These are phyloP conservation scores for Tetrax tetrax DNA, from an alignment of 2,113 vertebrate genomes.

Conservation along the genomic window DNA sequence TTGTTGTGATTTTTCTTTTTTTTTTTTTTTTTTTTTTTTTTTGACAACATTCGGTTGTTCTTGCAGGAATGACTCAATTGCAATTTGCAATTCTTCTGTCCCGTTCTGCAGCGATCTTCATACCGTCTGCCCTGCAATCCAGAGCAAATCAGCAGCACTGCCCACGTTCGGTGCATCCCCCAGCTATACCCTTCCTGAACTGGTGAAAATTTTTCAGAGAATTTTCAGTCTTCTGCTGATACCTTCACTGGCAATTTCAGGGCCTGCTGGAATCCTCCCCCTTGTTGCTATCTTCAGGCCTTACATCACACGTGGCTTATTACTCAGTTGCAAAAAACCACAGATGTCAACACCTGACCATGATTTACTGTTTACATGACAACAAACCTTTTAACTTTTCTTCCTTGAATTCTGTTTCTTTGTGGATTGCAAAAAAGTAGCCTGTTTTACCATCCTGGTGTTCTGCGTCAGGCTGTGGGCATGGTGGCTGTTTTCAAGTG, in stretches of 20 bases:
- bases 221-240: background rate
- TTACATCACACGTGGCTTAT: background rate
- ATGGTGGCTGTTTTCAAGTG: background rate
- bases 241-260: background rate
- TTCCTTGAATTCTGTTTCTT: background rate
- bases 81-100: background rate
- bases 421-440: background rate
- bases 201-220: background rate
- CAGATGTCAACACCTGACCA: background rate
- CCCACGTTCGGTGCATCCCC: background rate
- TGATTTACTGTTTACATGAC: background rate
- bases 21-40: background rate
- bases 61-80: background rate
- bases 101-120: background rate
- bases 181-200: background rate
- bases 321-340: background rate
- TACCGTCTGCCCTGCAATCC: background rate
- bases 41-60: background rate
- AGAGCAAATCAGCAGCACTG: background rate
- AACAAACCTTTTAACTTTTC: background rate
- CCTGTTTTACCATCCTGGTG: background rate
- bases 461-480: background rate
- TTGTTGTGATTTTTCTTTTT: no score
- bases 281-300: background rate
- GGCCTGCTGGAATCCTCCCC: background rate